Percentiles rank a stretch among this genome's conserved stretches.
Evolutionary conservation across 2,113 vertebrate genomes (phyloP).

Genomic region (Dasyornis broadbenti): DNA sequence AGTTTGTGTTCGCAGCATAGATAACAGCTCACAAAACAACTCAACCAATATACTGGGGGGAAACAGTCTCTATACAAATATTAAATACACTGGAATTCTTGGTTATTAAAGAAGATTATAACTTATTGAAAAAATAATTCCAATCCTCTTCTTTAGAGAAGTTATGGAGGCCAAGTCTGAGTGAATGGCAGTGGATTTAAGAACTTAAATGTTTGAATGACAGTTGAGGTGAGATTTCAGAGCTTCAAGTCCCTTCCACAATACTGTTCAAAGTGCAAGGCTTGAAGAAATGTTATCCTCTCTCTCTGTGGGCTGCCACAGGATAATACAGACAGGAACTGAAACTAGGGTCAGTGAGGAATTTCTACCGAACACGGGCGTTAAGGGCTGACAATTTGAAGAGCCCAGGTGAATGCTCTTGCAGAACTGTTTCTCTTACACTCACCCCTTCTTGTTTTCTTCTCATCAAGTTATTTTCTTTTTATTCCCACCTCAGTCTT

Average conservation of each 20-base stretch:
- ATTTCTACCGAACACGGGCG: not conserved
- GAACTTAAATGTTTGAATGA: not conserved
- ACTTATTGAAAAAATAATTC: not conserved
- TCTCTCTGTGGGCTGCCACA: not conserved
- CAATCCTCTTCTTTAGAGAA: not conserved
- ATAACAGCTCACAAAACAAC: not conserved
- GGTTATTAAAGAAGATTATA: not conserved
- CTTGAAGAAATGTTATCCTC: not conserved
- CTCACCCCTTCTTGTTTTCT: not conserved
- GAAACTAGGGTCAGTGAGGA: not conserved
- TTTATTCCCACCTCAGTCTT: not conserved
- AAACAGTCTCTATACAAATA: not conserved
- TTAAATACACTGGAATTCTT: not conserved
- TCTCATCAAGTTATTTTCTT: not conserved
- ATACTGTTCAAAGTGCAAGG: not conserved
- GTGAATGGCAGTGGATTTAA: not conserved
- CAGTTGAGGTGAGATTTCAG: not conserved
- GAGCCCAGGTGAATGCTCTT: not conserved
- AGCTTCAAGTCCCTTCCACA: not conserved
- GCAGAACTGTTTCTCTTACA: not conserved
- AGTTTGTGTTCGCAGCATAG: not conserved
- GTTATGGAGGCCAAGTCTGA: not conserved
- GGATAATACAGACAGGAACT: not conserved
- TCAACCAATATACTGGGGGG: not conserved
- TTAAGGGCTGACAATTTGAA: not conserved